Percentiles rank a stretch among this genome's conserved stretches.
These are phyloP conservation scores for Meloidogyne hapla DNA, from an alignment of 1,140 invertebrate genomes.

Conservation along the genomic window DNA sequence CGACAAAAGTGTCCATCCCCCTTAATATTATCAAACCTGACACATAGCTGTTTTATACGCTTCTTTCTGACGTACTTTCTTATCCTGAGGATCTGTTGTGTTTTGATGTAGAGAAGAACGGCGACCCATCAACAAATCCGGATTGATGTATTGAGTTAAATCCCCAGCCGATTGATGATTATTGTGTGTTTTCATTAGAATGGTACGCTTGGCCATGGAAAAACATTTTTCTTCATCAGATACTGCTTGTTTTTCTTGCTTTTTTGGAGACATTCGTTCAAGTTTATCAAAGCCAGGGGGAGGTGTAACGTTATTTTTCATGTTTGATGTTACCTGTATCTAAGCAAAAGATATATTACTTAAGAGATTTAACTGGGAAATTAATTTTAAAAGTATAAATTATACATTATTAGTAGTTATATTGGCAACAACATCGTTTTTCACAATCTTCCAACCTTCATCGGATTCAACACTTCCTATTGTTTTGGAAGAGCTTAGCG, in stretches of 20 bases:
- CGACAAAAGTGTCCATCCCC: background rate
- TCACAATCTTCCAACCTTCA: background rate
- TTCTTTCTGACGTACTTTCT: slow-evolving; percentile 11
- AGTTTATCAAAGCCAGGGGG: background rate
- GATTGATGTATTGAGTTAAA: background rate
- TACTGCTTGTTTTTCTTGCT: background rate
- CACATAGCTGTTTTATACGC: background rate
- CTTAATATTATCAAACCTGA: background rate
- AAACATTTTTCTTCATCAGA: background rate
- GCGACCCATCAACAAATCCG: background rate
- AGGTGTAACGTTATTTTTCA: background rate
- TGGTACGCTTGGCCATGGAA: background rate
- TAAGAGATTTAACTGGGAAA: too few species aligned
- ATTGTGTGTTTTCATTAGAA: background rate
- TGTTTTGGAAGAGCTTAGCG: background rate
- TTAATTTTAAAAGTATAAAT: too few species aligned
- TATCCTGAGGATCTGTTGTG: background rate
- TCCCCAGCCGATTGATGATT: background rate
- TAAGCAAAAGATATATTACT: too few species aligned
- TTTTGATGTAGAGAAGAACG: background rate
- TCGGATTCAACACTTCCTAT: background rate
- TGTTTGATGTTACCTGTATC: too few species aligned
- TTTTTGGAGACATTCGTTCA: background rate
- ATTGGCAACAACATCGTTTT: background rate
- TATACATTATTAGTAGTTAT: too few species aligned